Evolutionary conservation across 2,888 invertebrate genomes (phyloP).

Genomic region (Hyles lineata): DNA sequence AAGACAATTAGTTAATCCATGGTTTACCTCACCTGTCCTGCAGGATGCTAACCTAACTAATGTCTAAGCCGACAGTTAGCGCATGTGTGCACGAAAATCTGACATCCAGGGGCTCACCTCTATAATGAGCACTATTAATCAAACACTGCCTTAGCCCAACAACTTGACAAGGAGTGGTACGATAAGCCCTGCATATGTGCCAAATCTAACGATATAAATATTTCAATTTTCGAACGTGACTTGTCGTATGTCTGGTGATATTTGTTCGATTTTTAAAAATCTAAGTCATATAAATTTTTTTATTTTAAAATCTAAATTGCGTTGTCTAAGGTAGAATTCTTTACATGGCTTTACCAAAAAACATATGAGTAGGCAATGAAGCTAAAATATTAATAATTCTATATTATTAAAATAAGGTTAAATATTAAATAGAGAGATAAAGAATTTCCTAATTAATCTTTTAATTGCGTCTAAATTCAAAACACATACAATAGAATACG

Average conservation of each 20-base stretch:
- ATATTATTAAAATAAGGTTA: no score
- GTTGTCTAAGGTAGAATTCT: no score
- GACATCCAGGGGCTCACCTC: conserved; percentile 63
- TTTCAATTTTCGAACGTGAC: conserved; percentile 35
- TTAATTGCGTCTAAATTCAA: background rate
- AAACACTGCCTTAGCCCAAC: conserved; percentile 46
- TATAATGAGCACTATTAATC: conserved; percentile 77
- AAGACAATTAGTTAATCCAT: conserved; percentile 23
- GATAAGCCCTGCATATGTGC: conserved; percentile 69
- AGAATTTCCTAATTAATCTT: no score
- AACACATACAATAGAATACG: no score
- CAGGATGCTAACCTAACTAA: conserved; percentile 41
- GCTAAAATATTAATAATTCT: no score
- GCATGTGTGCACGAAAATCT: conserved; percentile 67
- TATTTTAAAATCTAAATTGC: no score
- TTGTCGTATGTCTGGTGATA: background rate
- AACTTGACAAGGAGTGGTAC: conserved; percentile 57
- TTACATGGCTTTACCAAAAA: no score
- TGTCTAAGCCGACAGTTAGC: conserved; percentile 44
- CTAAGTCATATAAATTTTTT: background rate
- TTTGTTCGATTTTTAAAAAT: background rate
- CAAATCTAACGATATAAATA: conserved; percentile 69
- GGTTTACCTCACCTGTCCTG: conserved; percentile 16
- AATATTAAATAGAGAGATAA: no score
- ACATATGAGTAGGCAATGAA: no score